Conservation (phyloP, 1,140 invertebrate genomes). For the Ladona fulva region DNA sequence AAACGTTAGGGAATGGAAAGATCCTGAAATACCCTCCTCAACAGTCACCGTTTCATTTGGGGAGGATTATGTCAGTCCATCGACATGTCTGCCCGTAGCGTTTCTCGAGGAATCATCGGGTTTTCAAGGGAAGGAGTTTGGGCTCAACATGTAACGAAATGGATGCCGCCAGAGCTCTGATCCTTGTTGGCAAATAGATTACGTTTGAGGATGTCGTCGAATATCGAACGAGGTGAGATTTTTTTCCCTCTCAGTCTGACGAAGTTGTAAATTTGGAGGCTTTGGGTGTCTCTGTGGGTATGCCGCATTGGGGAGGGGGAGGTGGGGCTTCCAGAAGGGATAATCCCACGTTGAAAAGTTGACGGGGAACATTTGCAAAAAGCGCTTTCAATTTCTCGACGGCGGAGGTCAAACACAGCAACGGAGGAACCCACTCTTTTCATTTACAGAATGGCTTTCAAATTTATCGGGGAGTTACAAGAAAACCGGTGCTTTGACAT, state of each 20-base stretch:
- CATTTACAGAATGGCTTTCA: too few relatives aligned
- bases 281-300: not conserved
- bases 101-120: too few relatives aligned
- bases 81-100: too few relatives aligned
- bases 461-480: too few relatives aligned
- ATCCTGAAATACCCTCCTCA: too few relatives aligned
- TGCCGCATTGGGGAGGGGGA: not conserved
- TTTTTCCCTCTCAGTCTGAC: not conserved
- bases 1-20: too few relatives aligned
- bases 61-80: too few relatives aligned
- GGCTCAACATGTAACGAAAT: too few relatives aligned
- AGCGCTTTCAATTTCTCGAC: not conserved
- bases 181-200: constrained; percentile 1
- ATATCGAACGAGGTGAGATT: not conserved
- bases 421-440: not conserved
- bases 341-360: not conserved
- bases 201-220: not conserved
- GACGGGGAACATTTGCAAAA: not conserved
- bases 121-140: too few relatives aligned
- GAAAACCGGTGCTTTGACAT: too few relatives aligned
- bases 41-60: too few relatives aligned
- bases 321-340: not conserved
- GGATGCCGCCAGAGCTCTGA: not conserved
- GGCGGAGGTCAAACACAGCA: not conserved
- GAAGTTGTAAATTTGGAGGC: not conserved